Evolutionary conservation across 2,113 vertebrate genomes (phyloP).

Genomic region (Erinaceus europaeus): DNA sequence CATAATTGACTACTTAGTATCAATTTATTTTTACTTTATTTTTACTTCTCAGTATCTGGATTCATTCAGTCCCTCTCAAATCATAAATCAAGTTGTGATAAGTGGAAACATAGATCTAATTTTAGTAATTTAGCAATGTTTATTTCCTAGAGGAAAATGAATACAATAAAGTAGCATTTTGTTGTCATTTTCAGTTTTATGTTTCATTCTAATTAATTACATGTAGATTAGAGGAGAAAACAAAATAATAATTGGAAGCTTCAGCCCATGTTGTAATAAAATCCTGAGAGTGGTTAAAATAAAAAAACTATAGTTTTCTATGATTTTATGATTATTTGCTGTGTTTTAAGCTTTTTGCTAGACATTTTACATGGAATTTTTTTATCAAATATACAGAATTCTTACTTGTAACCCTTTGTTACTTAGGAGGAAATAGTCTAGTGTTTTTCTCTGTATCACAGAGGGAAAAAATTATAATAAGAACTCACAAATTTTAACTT

Average conservation of each 20-base stretch:
- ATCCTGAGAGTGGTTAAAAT: neutral
- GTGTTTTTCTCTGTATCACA: neutral
- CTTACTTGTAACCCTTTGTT: neutral
- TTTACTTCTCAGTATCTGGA: slow-evolving; percentile 18
- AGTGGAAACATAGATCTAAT: neutral
- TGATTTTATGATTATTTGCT: neutral
- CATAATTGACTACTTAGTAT: neutral
- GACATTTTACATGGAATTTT: neutral
- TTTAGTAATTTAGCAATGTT: neutral
- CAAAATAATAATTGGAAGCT: neutral
- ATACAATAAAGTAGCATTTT: slow-evolving; percentile 13
- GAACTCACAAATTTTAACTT: neutral
- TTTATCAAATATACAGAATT: neutral
- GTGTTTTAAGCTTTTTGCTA: neutral
- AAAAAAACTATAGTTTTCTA: neutral
- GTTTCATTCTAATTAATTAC: slow-evolving; percentile 24
- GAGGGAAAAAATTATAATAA: neutral
- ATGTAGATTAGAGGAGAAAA: neutral
- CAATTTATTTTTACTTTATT: neutral
- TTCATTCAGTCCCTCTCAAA: neutral
- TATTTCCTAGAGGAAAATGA: neutral
- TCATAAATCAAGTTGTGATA: neutral
- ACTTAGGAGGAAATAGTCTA: neutral
- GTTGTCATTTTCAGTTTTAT: slow-evolving; percentile 31
- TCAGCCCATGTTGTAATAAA: neutral